phyloP scores from a whole-genome alignment of 2,113 vertebrate genomes.

The Shinisaurus crocodilurus region DNA sequence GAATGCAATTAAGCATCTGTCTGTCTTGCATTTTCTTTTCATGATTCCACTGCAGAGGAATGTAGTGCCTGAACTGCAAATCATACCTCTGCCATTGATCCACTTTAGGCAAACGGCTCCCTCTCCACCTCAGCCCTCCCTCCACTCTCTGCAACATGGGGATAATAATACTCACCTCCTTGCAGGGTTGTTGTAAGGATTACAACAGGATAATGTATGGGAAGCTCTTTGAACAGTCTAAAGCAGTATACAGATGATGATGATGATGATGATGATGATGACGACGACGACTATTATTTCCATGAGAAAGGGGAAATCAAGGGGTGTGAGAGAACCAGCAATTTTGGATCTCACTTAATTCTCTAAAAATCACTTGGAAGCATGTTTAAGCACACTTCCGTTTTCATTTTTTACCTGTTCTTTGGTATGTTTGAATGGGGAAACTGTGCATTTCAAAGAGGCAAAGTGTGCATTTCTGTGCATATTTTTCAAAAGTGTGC shows the following conservation, averaged over 20 bases:
- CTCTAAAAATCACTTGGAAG: no score
- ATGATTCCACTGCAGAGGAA: not conserved
- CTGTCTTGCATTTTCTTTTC: not conserved
- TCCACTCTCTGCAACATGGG: not conserved
- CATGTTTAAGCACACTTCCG: no score
- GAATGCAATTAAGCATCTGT: not conserved
- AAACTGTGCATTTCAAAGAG: no score
- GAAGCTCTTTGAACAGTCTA: not conserved
- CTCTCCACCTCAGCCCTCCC: not conserved
- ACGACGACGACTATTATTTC: no score
- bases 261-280: not conserved
- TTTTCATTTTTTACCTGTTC: no score
- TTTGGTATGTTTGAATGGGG: no score
- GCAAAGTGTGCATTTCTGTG: no score
- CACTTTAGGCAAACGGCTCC: not conserved
- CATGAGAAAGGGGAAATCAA: not conserved
- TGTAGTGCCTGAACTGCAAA: not conserved
- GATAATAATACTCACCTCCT: not conserved
- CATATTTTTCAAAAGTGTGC: no score
- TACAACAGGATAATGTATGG: not conserved
- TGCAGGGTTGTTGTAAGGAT: not conserved
- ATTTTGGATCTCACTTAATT: no score
- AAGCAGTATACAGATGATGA: not conserved
- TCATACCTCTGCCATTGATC: not conserved
- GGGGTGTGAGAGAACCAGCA: no score